Base-by-base conservation (phyloP, 2,113 vertebrate species). In the Illadopsis cleaveri region DNA sequence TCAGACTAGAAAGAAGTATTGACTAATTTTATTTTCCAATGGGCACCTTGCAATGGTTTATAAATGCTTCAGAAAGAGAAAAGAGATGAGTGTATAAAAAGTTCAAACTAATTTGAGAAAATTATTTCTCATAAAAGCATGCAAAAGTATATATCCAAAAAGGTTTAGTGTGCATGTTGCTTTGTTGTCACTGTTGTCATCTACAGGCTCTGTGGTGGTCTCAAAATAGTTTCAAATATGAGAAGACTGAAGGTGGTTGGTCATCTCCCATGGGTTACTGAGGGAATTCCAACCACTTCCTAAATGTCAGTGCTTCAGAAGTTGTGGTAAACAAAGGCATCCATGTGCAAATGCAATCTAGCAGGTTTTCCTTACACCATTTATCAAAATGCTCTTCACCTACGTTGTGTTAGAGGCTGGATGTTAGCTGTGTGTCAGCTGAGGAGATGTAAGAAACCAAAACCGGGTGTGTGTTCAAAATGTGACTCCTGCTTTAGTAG, bases 101-200 rank as follows among this genome's bases (percentile, higher is more conserved):
- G 17, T 88, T 88, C 16, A 19, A 71, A 56, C 14, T 6, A n/a
- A 25, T 72, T 68, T 64, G 17, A 30, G 51, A 82, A 75, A 85
- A 23, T 8, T 0, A 27, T 71, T 71, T 76, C 8, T 31, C 8
- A 54, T 38, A 35, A 79, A 84, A 50, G 6, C 8, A 22, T 70
- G 19, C 18, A 73, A 38, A 73, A 61, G 9, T 61, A 42, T 22
- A 22, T 45, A 35, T 40, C 33, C 12, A 20, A 11, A 57, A 13
- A n/a, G 11, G 22, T 61, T 57, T 77, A 77, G 8, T 54, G 28
- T 77, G 50, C 91, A 87, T 94, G 60, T 91, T 96, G 61, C 91
- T 90, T 96, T 80, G 27, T 69, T 10, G 3, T 78, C 60, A 58
- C 42, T 2, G 0, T 71, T 15, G 10, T 38, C 20, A 47, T 14